These are phyloP conservation scores for Misgurnus anguillicaudatus DNA, from an alignment of 2,113 vertebrate genomes.

Conservation along the genomic window DNA sequence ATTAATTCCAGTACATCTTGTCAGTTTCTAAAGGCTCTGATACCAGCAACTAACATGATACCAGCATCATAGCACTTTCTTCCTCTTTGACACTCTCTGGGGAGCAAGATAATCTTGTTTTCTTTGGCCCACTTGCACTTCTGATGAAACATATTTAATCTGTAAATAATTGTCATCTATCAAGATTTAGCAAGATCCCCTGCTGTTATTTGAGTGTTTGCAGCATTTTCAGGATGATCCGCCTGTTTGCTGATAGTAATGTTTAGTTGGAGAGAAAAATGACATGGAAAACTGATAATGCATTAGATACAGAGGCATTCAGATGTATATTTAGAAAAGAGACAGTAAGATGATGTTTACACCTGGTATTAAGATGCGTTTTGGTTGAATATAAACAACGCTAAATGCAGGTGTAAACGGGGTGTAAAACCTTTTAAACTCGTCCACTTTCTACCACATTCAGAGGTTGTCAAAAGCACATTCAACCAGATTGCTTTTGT, in stretches of 20 bases:
- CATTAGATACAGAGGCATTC: background rate
- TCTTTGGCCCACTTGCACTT: slow-evolving; percentile 18
- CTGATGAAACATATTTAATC: slow-evolving; percentile 16
- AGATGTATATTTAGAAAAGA: background rate
- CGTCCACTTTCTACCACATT: too few relatives aligned
- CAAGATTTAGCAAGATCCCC: slow-evolving; percentile 1
- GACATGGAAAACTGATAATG: background rate
- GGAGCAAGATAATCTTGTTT: background rate
- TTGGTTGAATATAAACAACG: too few relatives aligned
- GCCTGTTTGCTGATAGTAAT: background rate
- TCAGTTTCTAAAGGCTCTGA: slow-evolving; percentile 33
- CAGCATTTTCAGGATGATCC: background rate
- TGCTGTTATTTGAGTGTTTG: slow-evolving; percentile 6
- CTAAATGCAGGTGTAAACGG: too few relatives aligned
- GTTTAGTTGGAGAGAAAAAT: slow-evolving; percentile 1
- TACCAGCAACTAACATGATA: slow-evolving; percentile 43
- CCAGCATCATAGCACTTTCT: slow-evolving; percentile 21
- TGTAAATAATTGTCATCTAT: slow-evolving; percentile 33
- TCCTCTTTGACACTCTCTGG: background rate
- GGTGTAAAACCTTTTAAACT: too few relatives aligned
- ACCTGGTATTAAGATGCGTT: too few relatives aligned
- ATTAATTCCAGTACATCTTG: slow-evolving; percentile 9
- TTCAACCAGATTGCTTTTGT: too few relatives aligned
- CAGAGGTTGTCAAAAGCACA: too few relatives aligned
- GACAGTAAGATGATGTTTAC: background rate